Conservation (phyloP, 2,797 vertebrate genomes). For the Melanogrammus aeglefinus region DNA sequence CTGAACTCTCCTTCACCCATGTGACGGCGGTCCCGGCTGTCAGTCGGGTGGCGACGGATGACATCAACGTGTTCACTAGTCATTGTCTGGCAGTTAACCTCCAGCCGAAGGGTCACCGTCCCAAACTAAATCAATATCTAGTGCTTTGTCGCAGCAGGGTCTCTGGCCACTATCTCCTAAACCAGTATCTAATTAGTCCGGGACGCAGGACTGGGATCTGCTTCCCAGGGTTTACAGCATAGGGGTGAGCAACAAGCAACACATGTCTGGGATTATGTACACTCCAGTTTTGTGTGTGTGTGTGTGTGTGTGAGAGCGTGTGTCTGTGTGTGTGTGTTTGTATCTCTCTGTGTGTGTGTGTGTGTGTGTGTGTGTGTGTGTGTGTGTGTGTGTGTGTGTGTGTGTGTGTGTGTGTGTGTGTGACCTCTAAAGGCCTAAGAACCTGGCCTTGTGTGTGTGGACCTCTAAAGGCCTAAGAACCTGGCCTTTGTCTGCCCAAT, state of each 20-base stretch:
- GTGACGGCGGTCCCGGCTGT: background rate
- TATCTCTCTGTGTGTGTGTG: no score
- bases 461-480: background rate
- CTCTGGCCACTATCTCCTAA: constrained; percentile 32
- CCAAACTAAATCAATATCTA: constrained; percentile 59
- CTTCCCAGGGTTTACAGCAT: background rate
- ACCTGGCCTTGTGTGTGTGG: constrained; percentile 10
- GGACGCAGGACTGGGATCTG: background rate
- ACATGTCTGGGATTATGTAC: background rate
- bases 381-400: background rate
- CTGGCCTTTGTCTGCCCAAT: constrained; percentile 39
- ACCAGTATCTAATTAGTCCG: background rate
- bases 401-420: background rate
- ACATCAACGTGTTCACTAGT: constrained; percentile 42
- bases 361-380: background rate
- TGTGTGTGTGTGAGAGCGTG: no score
- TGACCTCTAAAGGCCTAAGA: background rate
- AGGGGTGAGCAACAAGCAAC: background rate
- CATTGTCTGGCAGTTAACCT: constrained; percentile 45
- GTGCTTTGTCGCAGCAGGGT: constrained; percentile 32
- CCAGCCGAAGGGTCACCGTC: constrained; percentile 30
- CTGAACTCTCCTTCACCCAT: constrained; percentile 12
- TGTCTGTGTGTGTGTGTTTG: background rate
- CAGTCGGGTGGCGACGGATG: constrained; percentile 42
- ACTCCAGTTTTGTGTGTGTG: background rate